Base-by-base conservation (phyloP, 2,113 vertebrate genomes). In the Jacana jacana region DNA sequence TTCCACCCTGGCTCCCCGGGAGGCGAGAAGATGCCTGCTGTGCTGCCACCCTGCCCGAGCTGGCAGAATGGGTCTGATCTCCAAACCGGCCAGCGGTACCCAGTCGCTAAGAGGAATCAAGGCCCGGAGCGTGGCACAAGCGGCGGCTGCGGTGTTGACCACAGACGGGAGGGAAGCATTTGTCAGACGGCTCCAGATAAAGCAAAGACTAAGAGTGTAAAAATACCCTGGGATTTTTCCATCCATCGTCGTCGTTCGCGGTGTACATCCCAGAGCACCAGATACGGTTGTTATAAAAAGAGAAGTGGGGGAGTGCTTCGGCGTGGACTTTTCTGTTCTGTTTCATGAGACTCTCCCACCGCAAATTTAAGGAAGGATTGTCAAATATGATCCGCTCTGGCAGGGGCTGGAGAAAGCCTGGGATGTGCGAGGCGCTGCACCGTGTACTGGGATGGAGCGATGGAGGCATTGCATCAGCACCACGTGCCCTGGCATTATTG, bases 201-300 rank as follows among this genome's bases (percentile, higher is more conserved):
- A 96, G 94, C 89, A 28, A 93, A 97, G 86, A 94, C 84, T 86
- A 91, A 89, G 91, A 75, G 81, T 89, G 95, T 96, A 97, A 96
- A 97, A 97, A 97, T 97, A 97, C 93, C 81, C 87, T 95, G 94
- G 96, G 96, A 95, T 97, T 97, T 97, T 97, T 97, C 96, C 96
- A 97, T 97, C 96, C 96, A 97, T 96, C 89, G 2, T 44, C 4
- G 82, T 77, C n/a, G 72, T 57, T 97, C 77, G 42, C 33, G 40
- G 94, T 92, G 88, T 95, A 64, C 35, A 15, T 97, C 91, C 95
- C 91, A 92, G 94, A 96, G 95, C 92, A 96, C 77, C 91, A 97
- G 96, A 95, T 95, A 96, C 1, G 95, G 92, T 88, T 95, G 96
- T 97, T 97, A 97, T 97, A 97, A 97, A 97, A 97, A 97, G 96